These are phyloP conservation scores for Drosophila sp. DNA, from an alignment of 1,140 invertebrate species.

Conservation along the genomic window DNA sequence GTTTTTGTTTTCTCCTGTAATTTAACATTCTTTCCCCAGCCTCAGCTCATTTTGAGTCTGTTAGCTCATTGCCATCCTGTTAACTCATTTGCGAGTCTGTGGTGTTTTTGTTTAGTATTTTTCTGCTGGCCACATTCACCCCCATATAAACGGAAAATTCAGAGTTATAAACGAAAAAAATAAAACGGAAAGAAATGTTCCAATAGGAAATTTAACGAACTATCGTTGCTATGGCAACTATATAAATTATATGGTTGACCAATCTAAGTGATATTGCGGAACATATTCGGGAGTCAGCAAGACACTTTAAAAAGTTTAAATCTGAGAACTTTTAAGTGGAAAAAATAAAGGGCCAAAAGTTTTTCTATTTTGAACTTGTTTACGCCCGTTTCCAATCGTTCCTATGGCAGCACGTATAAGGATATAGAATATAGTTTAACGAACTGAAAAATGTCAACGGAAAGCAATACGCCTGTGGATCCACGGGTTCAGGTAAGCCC, in stretches of 20 bases:
- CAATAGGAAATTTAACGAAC: neutral
- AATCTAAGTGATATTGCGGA: neutral
- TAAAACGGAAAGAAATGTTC: no score
- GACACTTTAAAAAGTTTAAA: neutral
- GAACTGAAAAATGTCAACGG: conserved; percentile 66
- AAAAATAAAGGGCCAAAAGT: neutral
- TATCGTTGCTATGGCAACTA: neutral
- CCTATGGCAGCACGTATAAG: conserved; percentile 4
- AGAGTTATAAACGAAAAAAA: no score
- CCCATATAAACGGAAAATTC: neutral
- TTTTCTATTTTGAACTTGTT: conserved; percentile 4
- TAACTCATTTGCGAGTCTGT: no score
- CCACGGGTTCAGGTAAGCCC: conserved; percentile 82
- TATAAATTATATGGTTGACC: conserved; percentile 2
- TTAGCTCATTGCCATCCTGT: no score
- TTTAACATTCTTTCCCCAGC: no score
- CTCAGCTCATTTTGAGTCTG: no score
- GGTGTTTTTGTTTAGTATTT: neutral
- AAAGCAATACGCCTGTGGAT: conserved; percentile 83
- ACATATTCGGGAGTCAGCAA: neutral
- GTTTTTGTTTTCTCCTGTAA: no score
- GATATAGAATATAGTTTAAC: conserved; percentile 1
- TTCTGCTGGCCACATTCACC: neutral
- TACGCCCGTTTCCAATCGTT: conserved; percentile 7
- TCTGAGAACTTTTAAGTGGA: neutral